Conservation (phyloP, 2,113 vertebrate genomes). For the Neoarius graeffei region DNA sequence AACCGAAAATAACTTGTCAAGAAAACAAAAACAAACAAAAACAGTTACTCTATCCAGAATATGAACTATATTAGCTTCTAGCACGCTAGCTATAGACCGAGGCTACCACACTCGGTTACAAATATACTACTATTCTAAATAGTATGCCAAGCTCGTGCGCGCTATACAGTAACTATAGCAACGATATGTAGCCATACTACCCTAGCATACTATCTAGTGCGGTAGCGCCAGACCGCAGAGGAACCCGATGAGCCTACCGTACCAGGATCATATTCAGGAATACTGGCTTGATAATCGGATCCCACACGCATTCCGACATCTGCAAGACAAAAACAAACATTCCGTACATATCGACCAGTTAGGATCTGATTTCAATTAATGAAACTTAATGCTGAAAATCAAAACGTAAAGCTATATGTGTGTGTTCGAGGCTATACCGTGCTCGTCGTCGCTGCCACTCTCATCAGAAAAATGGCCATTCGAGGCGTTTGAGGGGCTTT, state of each 20-base stretch:
- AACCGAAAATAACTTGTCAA: background rate
- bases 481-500: constrained; percentile 85
- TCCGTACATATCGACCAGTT: background rate
- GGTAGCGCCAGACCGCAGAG: background rate
- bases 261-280: constrained; percentile 93
- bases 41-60: background rate
- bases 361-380: background rate
- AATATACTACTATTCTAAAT: background rate
- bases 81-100: constrained; percentile 47
- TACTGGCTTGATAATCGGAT: constrained; percentile 89
- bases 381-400: background rate
- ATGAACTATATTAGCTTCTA: background rate
- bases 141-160: background rate
- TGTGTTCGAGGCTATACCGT: constrained; percentile 85
- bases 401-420: background rate
- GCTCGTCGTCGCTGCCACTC: constrained; percentile 91
- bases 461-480: constrained; percentile 91
- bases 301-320: constrained; percentile 98
- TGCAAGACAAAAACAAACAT: constrained; percentile 65
- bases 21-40: background rate
- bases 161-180: background rate
- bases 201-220: background rate
- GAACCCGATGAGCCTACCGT: constrained; percentile 22
- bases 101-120: constrained; percentile 57
- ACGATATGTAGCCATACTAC: background rate